Base-by-base conservation (phyloP, 2,888 invertebrate genomes). In the Spisula solida region DNA sequence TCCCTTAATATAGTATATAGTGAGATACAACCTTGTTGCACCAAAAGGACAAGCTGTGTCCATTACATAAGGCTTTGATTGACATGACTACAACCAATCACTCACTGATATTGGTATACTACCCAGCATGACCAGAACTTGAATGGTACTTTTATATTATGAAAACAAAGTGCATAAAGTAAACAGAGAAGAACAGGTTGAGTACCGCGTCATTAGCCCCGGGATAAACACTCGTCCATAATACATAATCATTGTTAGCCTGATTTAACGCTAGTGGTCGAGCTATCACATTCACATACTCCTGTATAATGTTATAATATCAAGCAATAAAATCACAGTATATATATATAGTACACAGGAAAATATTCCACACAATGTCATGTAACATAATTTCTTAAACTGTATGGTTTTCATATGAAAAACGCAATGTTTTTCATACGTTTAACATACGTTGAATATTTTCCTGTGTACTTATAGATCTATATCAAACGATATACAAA, bases 241-340 rank as follows among this genome's bases (percentile, higher is more conserved):
- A 91, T 55, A 75, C 75, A 75, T 75, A 75, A 31, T 88, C 87
- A 84, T 91, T 85, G 70, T 94, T 92, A 34, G 91, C 90, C 31
- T 91, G 90, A 60, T 89, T 90, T 70, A 96, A 90, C 18, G 95
- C 96, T 91, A 96, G 91, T 8, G 96, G 96, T 56, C 96, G 94
- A 18, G 94, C 94, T 87, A 96, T 92, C 75, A 96, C 95, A 85
- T 93, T 93, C 29, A 94, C 93, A 94, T 96, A 96, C 60, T 94
- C 94, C 95, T 95, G 41, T 41, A 89, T 41, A 87, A 83, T 78
- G 34, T 47, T 66, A 55, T 47, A 31, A 70, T 41, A 70, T 10
- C 60, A 66, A n/a, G 25, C 41, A 66, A 66, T 66, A 25, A 25
- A 66, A 66, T 66, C 60, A 66, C 25, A 66, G 20, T 10, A 25